Evolutionary conservation across 2,888 invertebrate species (phyloP), one percentile per base, ranked within the genome.

Genomic region (Diplazon laetatorius): DNA sequence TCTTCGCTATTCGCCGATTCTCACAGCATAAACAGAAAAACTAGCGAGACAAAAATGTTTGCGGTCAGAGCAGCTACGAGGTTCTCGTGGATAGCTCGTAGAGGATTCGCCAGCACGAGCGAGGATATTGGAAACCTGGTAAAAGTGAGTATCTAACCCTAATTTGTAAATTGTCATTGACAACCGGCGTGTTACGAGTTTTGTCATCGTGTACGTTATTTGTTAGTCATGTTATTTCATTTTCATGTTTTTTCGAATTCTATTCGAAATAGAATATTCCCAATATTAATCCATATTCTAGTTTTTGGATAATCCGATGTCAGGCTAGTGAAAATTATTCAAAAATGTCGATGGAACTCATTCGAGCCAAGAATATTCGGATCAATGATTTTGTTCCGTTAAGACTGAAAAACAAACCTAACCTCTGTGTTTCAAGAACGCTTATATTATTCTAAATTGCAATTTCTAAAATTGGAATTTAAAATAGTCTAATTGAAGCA

Each of bases 121-220:
- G 82, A 87, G 37, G 84, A 87, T 12, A 88, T 89, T 39, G 81
- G 70, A 22, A 82, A 84, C 62, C 78, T 89, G n/a, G 85, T 89
- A 2, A 89, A 88, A 69, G 89, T 89, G 76, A 82, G 83, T 70
- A 12, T 48, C 12, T 1, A 5, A 10, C 22, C 2, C 22, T 4
- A 5, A 9, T 48, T 62, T n/a, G n/a, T 16, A 14, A 1, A n/a
- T 1, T 30, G 30, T 30, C 6, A 3, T 5, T 20, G 8, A 0
- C 37, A 9, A 66, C 65, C 65, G 65, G 65, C 25, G 1, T 30
- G 30, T 16, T 3, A 30, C 14, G 1, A 16, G 14, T 55, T 55
- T 30, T 30, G 55, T 39, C 4, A n/a, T n/a, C n/a, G n/a, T n/a
- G n/a, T n/a, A n/a, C n/a, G n/a, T n/a, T n/a, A n/a, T n/a, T n/a